These are phyloP conservation scores for Dunckerocampus dactyliophorus DNA, from an alignment of 2,113 vertebrate species.

Conservation along the genomic window DNA sequence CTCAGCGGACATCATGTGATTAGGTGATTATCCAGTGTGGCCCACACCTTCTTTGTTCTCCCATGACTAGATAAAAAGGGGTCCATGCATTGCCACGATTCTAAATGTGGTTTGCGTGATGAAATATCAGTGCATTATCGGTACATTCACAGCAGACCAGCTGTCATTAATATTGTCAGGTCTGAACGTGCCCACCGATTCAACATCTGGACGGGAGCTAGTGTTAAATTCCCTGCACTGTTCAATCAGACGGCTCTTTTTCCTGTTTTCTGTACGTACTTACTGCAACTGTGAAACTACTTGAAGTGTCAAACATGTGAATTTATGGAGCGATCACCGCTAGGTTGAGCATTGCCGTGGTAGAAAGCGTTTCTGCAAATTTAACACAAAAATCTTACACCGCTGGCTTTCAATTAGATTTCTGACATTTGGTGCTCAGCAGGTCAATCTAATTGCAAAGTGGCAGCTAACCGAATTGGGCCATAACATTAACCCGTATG, in stretches of 20 bases:
- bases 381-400: not conserved
- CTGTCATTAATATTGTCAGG: not conserved
- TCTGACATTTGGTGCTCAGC: not conserved
- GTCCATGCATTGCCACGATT: not conserved
- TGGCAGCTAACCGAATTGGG: not conserved
- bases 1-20: not conserved
- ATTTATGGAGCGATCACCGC: not conserved
- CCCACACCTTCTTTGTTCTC: not conserved
- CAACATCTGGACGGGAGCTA: slow-evolving; percentile 14
- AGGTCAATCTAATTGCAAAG: not conserved
- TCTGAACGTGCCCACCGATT: not conserved
- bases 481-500: not conserved
- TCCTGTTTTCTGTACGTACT: not conserved
- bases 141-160: not conserved
- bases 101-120: not conserved
- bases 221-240: slow-evolving; percentile 9
- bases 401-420: not conserved
- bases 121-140: not conserved
- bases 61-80: not conserved
- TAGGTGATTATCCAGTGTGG: not conserved
- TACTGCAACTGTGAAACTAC: not conserved
- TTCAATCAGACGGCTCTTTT: not conserved
- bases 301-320: not conserved
- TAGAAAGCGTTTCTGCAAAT: no score
- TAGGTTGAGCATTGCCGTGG: not conserved